Evolutionary conservation across 2,888 invertebrate genomes (phyloP).

Genomic region (Scaptodrosophila latifasciaeformis): DNA sequence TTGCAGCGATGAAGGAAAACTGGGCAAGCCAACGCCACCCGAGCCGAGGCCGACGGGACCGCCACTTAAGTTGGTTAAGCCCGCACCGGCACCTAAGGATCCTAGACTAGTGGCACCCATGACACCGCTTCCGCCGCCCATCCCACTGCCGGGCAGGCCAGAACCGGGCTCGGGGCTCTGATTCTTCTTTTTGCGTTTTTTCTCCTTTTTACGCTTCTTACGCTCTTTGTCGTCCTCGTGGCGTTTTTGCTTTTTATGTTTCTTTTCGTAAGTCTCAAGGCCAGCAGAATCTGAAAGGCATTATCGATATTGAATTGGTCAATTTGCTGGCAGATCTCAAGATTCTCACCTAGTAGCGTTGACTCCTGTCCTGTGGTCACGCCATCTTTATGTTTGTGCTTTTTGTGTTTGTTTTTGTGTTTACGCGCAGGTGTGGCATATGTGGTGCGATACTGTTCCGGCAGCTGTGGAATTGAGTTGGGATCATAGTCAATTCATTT

Average conservation of each 20-base stretch:
- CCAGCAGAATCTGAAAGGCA: constrained; percentile 77
- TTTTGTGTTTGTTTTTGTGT: constrained; percentile 96
- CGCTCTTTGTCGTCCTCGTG: constrained; percentile 95
- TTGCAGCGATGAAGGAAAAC: constrained; percentile 55
- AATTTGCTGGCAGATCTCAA: too few species aligned
- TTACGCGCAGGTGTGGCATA: constrained; percentile 94
- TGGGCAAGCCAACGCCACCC: constrained; percentile 52
- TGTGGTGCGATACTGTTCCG: constrained; percentile 95
- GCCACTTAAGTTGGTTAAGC: constrained; percentile 32
- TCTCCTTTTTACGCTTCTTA: constrained; percentile 95
- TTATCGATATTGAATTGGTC: too few species aligned
- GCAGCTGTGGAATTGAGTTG: constrained; percentile 82
- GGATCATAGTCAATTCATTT: neutral
- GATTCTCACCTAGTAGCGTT: constrained; percentile 81
- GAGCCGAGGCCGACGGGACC: constrained; percentile 33
- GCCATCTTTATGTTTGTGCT: constrained; percentile 93
- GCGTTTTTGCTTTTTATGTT: constrained; percentile 94
- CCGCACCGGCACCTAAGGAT: constrained; percentile 28
- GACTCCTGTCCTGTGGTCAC: constrained; percentile 84
- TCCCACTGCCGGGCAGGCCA: constrained; percentile 8
- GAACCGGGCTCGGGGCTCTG: constrained; percentile 86
- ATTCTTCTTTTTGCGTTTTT: constrained; percentile 95
- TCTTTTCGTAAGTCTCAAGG: constrained; percentile 93
- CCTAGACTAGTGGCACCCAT: constrained; percentile 42
- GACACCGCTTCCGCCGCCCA: constrained; percentile 28